These are phyloP conservation scores for Acleris holmiana DNA, from an alignment of 2,888 invertebrate genomes.

Conservation along the genomic window DNA sequence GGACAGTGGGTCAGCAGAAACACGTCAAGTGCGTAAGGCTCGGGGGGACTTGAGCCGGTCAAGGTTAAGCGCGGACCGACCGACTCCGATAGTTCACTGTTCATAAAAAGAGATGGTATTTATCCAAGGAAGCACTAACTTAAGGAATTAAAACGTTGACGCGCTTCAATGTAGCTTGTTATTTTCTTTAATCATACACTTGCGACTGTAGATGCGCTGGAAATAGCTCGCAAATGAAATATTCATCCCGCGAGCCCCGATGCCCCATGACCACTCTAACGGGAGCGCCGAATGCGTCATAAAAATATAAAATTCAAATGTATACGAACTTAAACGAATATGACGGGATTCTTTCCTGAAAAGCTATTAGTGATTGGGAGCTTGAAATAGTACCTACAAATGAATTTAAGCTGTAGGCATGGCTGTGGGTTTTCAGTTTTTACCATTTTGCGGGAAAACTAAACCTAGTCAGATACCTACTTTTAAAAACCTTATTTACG, in stretches of 20 bases:
- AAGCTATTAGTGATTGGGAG: no score
- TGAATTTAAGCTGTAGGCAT: no score
- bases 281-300: slow-evolving; percentile 7
- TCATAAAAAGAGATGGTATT: background rate
- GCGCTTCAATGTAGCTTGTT: background rate
- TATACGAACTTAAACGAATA: background rate
- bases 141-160: background rate
- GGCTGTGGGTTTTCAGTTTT: no score
- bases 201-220: background rate
- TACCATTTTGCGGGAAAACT: no score
- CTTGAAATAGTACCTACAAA: no score
- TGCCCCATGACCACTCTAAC: slow-evolving; percentile 14
- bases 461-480: no score
- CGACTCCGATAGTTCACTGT: slow-evolving; percentile 11
- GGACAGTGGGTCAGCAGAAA: slow-evolving; percentile 36
- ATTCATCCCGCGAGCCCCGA: slow-evolving; percentile 11
- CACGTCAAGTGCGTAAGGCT: slow-evolving; percentile 37
- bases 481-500: no score
- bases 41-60: slow-evolving; percentile 33
- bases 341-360: no score
- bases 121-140: background rate
- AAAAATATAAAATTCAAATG: slow-evolving; percentile 17
- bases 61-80: slow-evolving; percentile 35
- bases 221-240: slow-evolving; percentile 3
- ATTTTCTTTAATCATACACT: background rate